Evolutionary conservation across 2,888 invertebrate genomes (phyloP).

Genomic region (Xestia xanthographa): DNA sequence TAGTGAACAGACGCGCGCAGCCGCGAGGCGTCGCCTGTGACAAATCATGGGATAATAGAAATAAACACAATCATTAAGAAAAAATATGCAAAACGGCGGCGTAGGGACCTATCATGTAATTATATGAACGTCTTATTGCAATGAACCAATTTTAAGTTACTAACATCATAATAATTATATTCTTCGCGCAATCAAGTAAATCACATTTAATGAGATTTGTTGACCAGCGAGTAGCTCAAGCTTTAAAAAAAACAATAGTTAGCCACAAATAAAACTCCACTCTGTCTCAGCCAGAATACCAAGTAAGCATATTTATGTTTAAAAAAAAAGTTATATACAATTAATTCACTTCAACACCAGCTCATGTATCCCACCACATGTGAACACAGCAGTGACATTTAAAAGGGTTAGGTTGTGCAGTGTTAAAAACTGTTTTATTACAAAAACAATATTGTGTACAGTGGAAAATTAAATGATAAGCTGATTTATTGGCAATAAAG

Average conservation of each 20-base stretch:
- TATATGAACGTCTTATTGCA: background rate
- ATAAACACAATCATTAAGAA: too few species aligned
- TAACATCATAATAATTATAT: too few species aligned
- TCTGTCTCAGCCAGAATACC: background rate
- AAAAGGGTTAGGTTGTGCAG: slow-evolving; percentile 58
- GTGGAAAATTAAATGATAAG: slow-evolving; percentile 1
- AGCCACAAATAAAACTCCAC: background rate
- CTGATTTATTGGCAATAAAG: slow-evolving; percentile 56
- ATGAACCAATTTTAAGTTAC: background rate
- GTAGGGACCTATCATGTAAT: background rate
- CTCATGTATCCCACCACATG: slow-evolving; percentile 30
- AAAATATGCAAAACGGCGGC: background rate
- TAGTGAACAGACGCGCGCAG: too few species aligned
- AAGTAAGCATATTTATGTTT: too few species aligned
- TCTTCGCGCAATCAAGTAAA: background rate
- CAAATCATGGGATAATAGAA: too few species aligned
- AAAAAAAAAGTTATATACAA: too few species aligned
- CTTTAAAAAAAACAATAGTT: background rate
- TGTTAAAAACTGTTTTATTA: slow-evolving; percentile 56
- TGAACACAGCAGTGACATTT: slow-evolving; percentile 50
- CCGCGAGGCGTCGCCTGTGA: too few species aligned
- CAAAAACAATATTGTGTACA: slow-evolving; percentile 47
- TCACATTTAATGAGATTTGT: background rate
- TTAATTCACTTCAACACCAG: slow-evolving; percentile 39
- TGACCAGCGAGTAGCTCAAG: background rate